Base-by-base conservation (phyloP, 1,140 invertebrate species). In the Ylistrum balloti region DNA sequence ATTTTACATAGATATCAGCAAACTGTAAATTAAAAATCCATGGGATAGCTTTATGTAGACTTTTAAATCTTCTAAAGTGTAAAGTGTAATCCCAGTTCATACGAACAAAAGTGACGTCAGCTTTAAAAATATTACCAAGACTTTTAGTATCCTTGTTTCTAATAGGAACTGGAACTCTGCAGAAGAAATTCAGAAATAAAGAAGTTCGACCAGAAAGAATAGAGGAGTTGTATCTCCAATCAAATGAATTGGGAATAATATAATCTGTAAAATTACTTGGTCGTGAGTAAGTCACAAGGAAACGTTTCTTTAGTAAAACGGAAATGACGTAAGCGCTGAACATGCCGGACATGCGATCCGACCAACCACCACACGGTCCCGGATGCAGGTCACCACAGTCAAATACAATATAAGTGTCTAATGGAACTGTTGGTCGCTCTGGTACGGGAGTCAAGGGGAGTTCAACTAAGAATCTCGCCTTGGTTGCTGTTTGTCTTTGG, bases 301-400 rank as follows among this genome's bases (percentile, higher is more conserved):
- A 74, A 28, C 28, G 56, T 74, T 28, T 74, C 5, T 74, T n/a
- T 17, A 74, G 56, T 74, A 74, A 74, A 28, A 74, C 56, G 56
- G 56, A 74, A 74, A 74, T 74, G 22, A 74, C 56, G n/a, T 74
- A 74, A 28, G 56, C 56, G 28, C 56, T 74, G 56, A 74, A 74
- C 22, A 74, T 74, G n/a, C 56, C 56, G 7, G 56, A 74, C 56
- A 74, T 74, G 22, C 56, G 56, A 3, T 74, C 56, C 11, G 56
- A 74, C 56, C 56, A 74, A n/a, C 56, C n/a, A 5, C 56, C 56
- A 74, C 56, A 74, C 5, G 56, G 56, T 74, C 56, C 56, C 22
- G 56, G 56, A 28, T 74, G 5, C 56, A 28, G 22, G 22, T 28
- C 22, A 74, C 56, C n/a, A 28, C 56, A 74, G n/a, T 74, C 56